Evolutionary conservation across 2,888 invertebrate genomes (phyloP).

Genomic region (Nomada ruficornis): DNA sequence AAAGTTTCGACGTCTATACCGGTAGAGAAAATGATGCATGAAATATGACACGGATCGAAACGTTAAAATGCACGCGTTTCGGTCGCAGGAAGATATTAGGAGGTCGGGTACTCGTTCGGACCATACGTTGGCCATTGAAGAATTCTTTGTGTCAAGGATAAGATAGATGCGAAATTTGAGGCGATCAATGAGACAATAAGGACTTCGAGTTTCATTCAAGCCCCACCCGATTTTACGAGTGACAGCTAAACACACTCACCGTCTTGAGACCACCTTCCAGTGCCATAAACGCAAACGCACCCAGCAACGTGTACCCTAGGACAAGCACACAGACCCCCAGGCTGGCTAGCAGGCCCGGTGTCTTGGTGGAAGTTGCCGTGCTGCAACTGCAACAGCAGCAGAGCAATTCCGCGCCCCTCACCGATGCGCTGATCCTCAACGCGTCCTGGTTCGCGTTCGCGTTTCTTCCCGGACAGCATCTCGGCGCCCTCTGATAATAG

Average conservation of each 20-base stretch:
- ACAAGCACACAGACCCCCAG: slow-evolving; percentile 94
- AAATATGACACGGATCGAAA: no score
- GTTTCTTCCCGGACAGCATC: slow-evolving; percentile 78
- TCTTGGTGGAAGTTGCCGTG: slow-evolving; percentile 83
- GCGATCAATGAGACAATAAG: no score
- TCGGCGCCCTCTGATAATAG: slow-evolving; percentile 79
- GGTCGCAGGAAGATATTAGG: no score
- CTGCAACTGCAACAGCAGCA: slow-evolving; percentile 87
- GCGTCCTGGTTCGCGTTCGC: slow-evolving; percentile 62
- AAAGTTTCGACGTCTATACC: no score
- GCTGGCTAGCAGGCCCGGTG: slow-evolving; percentile 90
- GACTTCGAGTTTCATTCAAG: no score
- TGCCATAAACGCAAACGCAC: slow-evolving; percentile 95
- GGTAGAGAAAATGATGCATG: no score
- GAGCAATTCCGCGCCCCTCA: slow-evolving; percentile 82
- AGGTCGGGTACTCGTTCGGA: no score
- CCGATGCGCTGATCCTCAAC: slow-evolving; percentile 67
- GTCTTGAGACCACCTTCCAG: slow-evolving; percentile 89
- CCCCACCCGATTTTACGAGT: background rate
- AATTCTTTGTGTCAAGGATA: no score
- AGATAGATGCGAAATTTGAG: no score
- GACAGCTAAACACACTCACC: slow-evolving; percentile 56
- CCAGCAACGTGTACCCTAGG: slow-evolving; percentile 95
- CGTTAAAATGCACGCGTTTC: no score
- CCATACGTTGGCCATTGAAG: no score